Base-by-base conservation (phyloP, 2,797 vertebrate genomes). In the Pelobates cultripes region DNA sequence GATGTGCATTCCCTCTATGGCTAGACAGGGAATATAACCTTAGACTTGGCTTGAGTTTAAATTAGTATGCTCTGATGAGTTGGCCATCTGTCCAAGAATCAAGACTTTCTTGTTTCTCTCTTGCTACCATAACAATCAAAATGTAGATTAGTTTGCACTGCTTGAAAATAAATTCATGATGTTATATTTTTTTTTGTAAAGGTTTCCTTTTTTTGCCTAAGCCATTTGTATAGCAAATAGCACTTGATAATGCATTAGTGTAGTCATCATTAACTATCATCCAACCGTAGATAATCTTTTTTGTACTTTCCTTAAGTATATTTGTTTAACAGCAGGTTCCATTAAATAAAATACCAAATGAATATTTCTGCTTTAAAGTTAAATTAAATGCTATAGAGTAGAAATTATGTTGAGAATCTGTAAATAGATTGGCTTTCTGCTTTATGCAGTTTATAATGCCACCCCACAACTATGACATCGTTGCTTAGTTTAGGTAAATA, bases 201-300 rank as follows among this genome's bases (percentile, higher is more conserved):
- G 70, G 28, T 88, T 45, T 86, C 5, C 15, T 85, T 86, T 82
- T 89, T 90, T 89, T 89, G 75, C 84, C 85, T 90, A 89, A 89
- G 86, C 88, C 88, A 86, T 79, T 84, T 42, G 80, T 83, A 83
- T 86, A 80, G 47, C 61, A 87, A 84, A 87, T 83, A 90, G 47
- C 7, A 85, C 73, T 84, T 87, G 70, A 76, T 55, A 83, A 84
- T 83, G 47, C 75, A 70, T 88, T 88, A 87, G 73, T 83, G 75
- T 68, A 86, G 55, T 87, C 63, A 71, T 87, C 84, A 80, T 88
- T 90, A 88, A 88, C 74, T 61, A 85, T 71, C 77, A 85, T 2
- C 12, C 69, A 77, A 86, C 78, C 79, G 85, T 77, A 84, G 78
- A 85, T 88, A 84, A 86, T 84, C 85, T 83, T 77, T 89, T 74